Conservation (phyloP, 2,113 vertebrate genomes). For the Psettodes erumei region DNA sequence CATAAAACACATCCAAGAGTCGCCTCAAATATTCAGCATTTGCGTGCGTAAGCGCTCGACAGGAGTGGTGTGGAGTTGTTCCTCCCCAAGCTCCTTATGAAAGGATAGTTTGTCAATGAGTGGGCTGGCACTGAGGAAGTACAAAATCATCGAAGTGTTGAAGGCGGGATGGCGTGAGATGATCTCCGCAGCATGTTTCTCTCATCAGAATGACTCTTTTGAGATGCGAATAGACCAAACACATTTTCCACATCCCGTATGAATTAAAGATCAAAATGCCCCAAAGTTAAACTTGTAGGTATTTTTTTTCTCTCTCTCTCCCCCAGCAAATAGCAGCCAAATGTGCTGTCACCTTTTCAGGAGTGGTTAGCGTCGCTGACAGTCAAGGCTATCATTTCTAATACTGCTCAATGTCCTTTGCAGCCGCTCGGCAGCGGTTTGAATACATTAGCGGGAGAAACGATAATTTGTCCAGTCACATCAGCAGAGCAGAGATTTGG, state of each 20-base stretch:
- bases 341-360: conserved; percentile 81
- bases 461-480: conserved; percentile 81
- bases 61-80: conserved; percentile 36
- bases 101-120: conserved; percentile 77
- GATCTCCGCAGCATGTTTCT: conserved; percentile 50
- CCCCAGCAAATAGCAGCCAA: conserved; percentile 76
- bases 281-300: conserved; percentile 63
- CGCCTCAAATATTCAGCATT: conserved; percentile 76
- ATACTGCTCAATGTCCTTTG: conserved; percentile 72
- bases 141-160: conserved; percentile 61
- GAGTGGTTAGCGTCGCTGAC: conserved; percentile 78
- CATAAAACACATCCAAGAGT: conserved; percentile 84
- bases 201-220: conserved; percentile 62
- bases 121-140: conserved; percentile 30
- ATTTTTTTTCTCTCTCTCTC: conserved; percentile 45
- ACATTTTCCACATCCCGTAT: conserved; percentile 70
- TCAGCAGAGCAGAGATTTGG: conserved; percentile 55
- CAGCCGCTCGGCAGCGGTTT: conserved; percentile 62
- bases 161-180: conserved; percentile 72
- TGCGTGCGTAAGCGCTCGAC: conserved; percentile 49
- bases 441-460: conserved; percentile 73
- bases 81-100: conserved; percentile 67
- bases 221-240: conserved; percentile 56
- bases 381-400: conserved; percentile 76
- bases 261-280: conserved; percentile 78